Evolutionary conservation across 1,140 invertebrate genomes (phyloP), one percentile per base, ranked within the genome.

Genomic region (Micrasema minimum): DNA sequence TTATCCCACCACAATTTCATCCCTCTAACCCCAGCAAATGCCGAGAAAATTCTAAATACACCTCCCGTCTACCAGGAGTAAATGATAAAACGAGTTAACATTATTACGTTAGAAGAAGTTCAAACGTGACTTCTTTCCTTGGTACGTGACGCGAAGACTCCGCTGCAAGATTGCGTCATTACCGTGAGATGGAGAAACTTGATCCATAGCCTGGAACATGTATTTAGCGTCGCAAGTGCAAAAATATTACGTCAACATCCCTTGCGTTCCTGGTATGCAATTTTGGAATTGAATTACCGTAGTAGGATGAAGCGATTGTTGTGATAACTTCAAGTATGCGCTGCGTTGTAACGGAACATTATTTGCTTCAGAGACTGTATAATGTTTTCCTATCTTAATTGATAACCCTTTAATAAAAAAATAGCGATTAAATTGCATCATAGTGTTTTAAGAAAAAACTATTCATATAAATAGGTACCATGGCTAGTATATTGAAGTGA

Each of bases 61-160:
- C 55, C 55, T 50, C n/a, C 35, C 55, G 55, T 18, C 55, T 59
- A 7, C 20, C 35, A 37, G 48, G 62, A 45, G 72, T 74, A 74
- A 74, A 74, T 74, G 72, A 74, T 74, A 74, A 74, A 74, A 74
- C 68, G 69, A 74, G 67, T 74, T 74, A 74, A 74, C 72, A 66
- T 70, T 74, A 74, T 70, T 70, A 70, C 72, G 72, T 74, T 74
- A 74, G 72, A 59, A 59, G 55, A 59, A 70, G 72, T 62, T 61
- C 37, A 61, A 37, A 70, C 72, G 67, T 74, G 67, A 66, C 72
- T 74, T 69, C 67, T 69, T 70, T 67, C 55, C 38, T 31, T 10
- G 37, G 37, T 69, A 73, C 72, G 72, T 73, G 71, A 59, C 43
- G 41, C 37, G 20, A 16, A 31, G 38, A 35, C 35, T 10, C 16